A percentile compares a stretch with the other conserved stretches of the same genome.
These are phyloP conservation scores for Sinotaia quadrata DNA, from an alignment of 2,888 invertebrate species.

Conservation along the genomic window DNA sequence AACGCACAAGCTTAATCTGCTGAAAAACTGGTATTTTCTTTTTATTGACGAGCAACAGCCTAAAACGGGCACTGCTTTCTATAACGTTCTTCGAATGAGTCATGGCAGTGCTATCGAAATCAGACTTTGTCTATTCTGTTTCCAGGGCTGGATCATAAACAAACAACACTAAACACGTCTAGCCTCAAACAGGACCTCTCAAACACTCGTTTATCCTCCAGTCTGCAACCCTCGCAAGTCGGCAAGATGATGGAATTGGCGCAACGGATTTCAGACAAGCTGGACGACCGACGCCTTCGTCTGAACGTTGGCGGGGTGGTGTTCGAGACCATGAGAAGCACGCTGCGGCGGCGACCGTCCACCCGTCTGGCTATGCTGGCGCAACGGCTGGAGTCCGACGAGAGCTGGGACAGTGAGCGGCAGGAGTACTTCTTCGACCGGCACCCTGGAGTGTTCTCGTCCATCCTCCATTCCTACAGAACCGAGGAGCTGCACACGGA, in stretches of 20 bases:
- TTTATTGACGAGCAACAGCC: too few relatives aligned
- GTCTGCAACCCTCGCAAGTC: neutral
- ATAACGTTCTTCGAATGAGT: too few relatives aligned
- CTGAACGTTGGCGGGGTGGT: conserved; percentile 67
- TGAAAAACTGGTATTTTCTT: too few relatives aligned
- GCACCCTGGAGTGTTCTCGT: conserved; percentile 66
- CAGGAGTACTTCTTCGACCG: conserved; percentile 70
- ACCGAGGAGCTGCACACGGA: conserved; percentile 69
- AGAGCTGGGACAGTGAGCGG: conserved; percentile 59
- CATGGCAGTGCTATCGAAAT: too few relatives aligned
- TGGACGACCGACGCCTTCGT: conserved; percentile 47
- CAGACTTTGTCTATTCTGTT: too few relatives aligned
- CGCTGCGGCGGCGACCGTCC: conserved; percentile 58
- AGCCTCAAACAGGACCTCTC: neutral
- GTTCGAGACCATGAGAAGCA: conserved; percentile 64
- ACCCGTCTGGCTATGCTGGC: conserved; percentile 66
- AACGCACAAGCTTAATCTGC: too few relatives aligned
- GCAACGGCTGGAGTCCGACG: conserved; percentile 60
- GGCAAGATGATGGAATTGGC: conserved; percentile 18
- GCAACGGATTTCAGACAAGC: conserved; percentile 16
- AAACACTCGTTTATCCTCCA: too few relatives aligned
- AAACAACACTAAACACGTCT: neutral
- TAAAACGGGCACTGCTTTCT: too few relatives aligned
- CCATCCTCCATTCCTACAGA: conserved; percentile 66
- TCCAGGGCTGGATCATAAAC: too few relatives aligned